Conservation (phyloP, 2,888 invertebrate species). For the Hyposoter didymator region DNA sequence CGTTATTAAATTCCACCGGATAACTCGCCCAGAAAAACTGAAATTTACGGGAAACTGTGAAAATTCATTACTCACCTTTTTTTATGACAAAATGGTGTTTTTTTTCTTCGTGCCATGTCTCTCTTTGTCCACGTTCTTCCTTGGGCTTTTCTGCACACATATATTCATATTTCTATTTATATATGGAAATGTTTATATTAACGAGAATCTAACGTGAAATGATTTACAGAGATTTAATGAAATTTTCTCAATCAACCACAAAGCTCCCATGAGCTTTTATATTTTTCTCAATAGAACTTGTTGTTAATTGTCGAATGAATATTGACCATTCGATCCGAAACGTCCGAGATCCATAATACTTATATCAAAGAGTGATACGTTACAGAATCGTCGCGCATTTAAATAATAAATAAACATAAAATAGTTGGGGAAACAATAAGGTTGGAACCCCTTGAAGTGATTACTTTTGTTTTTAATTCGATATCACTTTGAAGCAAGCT, state of each 20-base stretch:
- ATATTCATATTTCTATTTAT: neutral
- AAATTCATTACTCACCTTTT: neutral
- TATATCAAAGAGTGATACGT: slow-evolving; percentile 79
- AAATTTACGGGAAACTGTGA: neutral
- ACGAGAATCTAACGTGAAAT: neutral
- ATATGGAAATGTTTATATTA: neutral
- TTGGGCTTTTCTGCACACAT: neutral
- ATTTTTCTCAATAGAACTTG: slow-evolving; percentile 28
- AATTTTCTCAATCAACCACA: neutral
- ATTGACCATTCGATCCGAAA: slow-evolving; percentile 72
- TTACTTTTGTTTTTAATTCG: slow-evolving; percentile 11
- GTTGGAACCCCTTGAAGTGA: slow-evolving; percentile 33
- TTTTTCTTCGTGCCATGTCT: neutral
- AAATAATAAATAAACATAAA: slow-evolving; percentile 75
- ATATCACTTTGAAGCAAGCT: slow-evolving; percentile 79
- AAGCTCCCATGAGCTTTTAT: neutral
- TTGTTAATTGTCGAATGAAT: slow-evolving; percentile 43
- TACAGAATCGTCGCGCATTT: slow-evolving; percentile 77
- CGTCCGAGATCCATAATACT: slow-evolving; percentile 76
- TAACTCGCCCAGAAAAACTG: neutral
- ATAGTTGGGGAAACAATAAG: slow-evolving; percentile 47
- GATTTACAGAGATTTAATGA: neutral
- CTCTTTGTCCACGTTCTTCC: neutral
- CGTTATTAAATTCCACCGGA: neutral
- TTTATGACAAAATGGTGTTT: neutral